Evolutionary conservation across 2,113 vertebrate species (phyloP).

Genomic region (Elachura formosa): DNA sequence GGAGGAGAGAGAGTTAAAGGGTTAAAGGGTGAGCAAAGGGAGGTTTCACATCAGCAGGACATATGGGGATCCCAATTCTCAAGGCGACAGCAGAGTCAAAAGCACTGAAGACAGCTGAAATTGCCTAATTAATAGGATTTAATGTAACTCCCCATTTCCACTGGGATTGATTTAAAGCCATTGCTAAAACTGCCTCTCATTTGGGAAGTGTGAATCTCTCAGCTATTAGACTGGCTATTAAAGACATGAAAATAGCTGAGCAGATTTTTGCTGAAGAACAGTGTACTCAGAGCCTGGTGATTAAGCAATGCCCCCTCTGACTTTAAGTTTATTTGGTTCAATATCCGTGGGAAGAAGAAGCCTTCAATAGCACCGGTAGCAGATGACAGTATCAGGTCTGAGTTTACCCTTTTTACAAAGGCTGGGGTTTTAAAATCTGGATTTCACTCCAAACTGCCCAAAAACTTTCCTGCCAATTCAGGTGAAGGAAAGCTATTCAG

Average conservation of each 20-base stretch:
- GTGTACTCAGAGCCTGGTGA: not conserved
- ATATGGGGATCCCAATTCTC: not conserved
- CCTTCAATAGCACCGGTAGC: slow-evolving; percentile 23
- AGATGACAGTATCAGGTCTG: not conserved
- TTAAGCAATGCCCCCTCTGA: not conserved
- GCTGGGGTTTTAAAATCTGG: not conserved
- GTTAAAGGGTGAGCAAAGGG: not conserved
- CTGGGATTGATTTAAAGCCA: slow-evolving; percentile 12
- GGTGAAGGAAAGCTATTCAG: slow-evolving; percentile 45
- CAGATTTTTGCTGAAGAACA: slow-evolving; percentile 21
- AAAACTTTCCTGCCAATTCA: slow-evolving; percentile 29
- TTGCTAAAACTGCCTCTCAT: not conserved
- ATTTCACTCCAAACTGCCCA: slow-evolving; percentile 14
- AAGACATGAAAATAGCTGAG: not conserved
- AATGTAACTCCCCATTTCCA: not conserved
- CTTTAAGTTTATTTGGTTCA: slow-evolving; percentile 17
- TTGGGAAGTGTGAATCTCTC: not conserved
- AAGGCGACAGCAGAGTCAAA: not conserved
- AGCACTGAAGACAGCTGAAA: slow-evolving; percentile 8
- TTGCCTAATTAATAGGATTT: slow-evolving; percentile 30
- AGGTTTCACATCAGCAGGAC: not conserved
- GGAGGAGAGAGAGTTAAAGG: not conserved
- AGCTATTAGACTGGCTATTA: not conserved
- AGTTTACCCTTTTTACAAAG: slow-evolving; percentile 36
- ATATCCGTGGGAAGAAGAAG: slow-evolving; percentile 62